Evolutionary conservation across 2,113 vertebrate genomes (phyloP).

Genomic region (Leptodactylus fuscus): DNA sequence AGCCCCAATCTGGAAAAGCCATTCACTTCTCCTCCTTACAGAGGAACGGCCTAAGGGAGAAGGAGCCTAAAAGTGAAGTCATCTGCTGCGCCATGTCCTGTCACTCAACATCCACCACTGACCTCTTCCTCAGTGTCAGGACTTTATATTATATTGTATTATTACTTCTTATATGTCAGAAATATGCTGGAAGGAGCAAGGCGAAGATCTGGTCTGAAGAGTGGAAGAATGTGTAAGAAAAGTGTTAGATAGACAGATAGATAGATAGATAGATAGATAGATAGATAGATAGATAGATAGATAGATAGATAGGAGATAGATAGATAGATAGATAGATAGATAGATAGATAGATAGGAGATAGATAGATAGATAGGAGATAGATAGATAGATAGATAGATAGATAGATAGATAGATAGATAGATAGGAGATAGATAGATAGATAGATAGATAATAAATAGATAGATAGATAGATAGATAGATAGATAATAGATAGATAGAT

Average conservation of each 20-base stretch:
- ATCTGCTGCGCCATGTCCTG: conserved; percentile 67
- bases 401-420: conserved; percentile 1
- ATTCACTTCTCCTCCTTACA: conserved; percentile 61
- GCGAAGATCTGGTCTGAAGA: neutral
- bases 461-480: too few species aligned
- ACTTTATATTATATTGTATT: conserved; percentile 68
- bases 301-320: neutral
- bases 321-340: conserved; percentile 1
- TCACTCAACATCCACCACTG: conserved; percentile 61
- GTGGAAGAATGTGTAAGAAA: neutral
- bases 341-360: conserved; percentile 14
- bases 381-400: conserved; percentile 28
- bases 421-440: neutral
- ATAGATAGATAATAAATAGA: too few species aligned
- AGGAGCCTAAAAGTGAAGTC: conserved; percentile 66
- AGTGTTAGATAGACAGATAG: too few species aligned
- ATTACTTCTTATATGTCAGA: neutral
- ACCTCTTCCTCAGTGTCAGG: conserved; percentile 64
- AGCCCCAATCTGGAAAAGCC: conserved; percentile 79
- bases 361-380: conserved; percentile 45
- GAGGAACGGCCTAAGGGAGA: conserved; percentile 63
- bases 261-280: neutral
- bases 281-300: conserved; percentile 9
- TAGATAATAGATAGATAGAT: too few species aligned
- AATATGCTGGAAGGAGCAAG: neutral